phyloP scores from a whole-genome alignment of 2,888 invertebrate genomes.

The Agonopterix subpropinquella region DNA sequence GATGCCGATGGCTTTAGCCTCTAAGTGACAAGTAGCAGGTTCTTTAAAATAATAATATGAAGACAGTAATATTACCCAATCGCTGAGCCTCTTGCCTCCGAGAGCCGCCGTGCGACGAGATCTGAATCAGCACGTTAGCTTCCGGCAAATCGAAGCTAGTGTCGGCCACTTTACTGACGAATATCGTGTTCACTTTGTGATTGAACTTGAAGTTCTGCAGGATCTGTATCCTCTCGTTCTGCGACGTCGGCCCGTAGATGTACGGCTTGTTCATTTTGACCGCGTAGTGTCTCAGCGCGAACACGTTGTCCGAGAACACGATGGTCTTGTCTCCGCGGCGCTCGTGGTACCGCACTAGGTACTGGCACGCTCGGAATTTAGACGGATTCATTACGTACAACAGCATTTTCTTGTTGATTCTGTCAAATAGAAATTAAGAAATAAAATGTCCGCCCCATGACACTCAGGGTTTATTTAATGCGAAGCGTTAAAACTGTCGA shows the following conservation, averaged over 20 bases:
- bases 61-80: too few relatives aligned
- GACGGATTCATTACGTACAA: constrained; percentile 99
- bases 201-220: constrained; percentile 99
- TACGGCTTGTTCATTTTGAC: constrained; percentile 98
- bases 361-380: constrained; percentile 98
- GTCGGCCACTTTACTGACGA: constrained; percentile 99
- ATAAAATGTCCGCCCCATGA: too few relatives aligned
- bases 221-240: constrained; percentile 97
- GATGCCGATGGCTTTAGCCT: too few relatives aligned
- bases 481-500: too few relatives aligned
- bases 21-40: too few relatives aligned
- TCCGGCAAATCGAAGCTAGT: constrained; percentile 99
- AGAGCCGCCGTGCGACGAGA: constrained; percentile 99
- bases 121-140: constrained; percentile 98
- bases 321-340: constrained; percentile 98
- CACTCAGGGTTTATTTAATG: too few relatives aligned
- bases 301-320: constrained; percentile 99
- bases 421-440: too few relatives aligned
- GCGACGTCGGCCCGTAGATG: constrained; percentile 97
- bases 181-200: constrained; percentile 98
- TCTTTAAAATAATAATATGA: too few relatives aligned
- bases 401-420: constrained; percentile 92
- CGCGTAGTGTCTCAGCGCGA: constrained; percentile 97
- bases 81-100: constrained; percentile 98
- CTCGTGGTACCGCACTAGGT: constrained; percentile 93